Percentiles rank a stretch among this genome's conserved stretches.
Evolutionary conservation across 2,113 vertebrate genomes (phyloP).

Genomic region (Rhinoderma darwinii): DNA sequence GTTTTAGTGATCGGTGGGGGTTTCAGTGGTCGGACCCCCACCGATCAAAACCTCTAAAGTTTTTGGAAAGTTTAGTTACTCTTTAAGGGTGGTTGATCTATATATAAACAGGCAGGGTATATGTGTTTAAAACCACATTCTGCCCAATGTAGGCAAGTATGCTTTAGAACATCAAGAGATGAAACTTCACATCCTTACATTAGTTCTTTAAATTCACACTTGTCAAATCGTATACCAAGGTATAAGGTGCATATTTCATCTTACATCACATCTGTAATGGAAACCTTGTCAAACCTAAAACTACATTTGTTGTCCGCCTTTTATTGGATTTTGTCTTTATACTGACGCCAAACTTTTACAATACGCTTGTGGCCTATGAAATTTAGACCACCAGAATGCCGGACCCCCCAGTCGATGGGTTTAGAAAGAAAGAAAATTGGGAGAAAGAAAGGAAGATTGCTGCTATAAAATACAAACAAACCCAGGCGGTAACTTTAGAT

Average conservation of each 20-base stretch:
- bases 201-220: neutral
- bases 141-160: neutral
- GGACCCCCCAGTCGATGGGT: neutral
- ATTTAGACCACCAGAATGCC: constrained; percentile 7
- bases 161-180: neutral
- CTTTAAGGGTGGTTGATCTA: neutral
- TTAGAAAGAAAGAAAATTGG: neutral
- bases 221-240: too few species aligned
- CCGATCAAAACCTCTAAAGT: too few species aligned
- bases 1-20: too few species aligned
- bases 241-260: neutral
- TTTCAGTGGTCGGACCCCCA: too few species aligned
- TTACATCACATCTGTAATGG: neutral
- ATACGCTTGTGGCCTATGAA: neutral
- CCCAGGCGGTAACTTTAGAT: constrained; percentile 73
- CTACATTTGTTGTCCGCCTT: neutral
- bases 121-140: neutral
- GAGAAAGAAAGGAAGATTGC: neutral
- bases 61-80: too few species aligned
- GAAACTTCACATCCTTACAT: neutral
- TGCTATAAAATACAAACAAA: constrained; percentile 67
- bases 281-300: neutral
- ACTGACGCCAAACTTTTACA: neutral
- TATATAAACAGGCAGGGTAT: neutral
- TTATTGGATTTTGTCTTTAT: neutral